Conservation (phyloP, 2,797 vertebrate species). For the Pangasius mekongensis region DNA sequence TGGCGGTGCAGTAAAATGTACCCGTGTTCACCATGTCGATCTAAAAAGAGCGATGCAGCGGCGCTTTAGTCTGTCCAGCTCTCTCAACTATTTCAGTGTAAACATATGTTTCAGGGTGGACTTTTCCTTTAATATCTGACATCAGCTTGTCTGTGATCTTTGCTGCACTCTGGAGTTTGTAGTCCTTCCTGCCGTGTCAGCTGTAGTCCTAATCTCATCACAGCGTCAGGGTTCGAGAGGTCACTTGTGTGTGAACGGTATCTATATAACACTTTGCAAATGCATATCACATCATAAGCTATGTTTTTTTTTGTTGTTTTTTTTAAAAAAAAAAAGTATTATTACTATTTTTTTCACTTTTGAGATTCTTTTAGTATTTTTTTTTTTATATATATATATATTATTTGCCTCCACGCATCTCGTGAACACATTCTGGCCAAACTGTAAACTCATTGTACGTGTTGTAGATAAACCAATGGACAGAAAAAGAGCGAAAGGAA, state of each 20-base stretch:
- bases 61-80: background rate
- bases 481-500: slow-evolving; percentile 46
- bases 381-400: slow-evolving; percentile 5
- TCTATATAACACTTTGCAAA: slow-evolving; percentile 60
- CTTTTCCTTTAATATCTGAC: background rate
- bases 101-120: background rate
- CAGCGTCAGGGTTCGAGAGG: slow-evolving; percentile 62
- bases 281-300: slow-evolving; percentile 77
- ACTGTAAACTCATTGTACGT: slow-evolving; percentile 72
- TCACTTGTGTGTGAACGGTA: slow-evolving; percentile 65
- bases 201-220: slow-evolving; percentile 43
- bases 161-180: slow-evolving; percentile 24
- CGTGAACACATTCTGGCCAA: slow-evolving; percentile 82
- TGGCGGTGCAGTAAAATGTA: background rate
- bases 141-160: background rate
- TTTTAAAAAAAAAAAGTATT: slow-evolving; percentile 35
- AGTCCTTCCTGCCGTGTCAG: slow-evolving; percentile 21
- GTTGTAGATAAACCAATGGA: slow-evolving; percentile 76
- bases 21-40: background rate
- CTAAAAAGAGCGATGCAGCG: background rate
- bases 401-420: slow-evolving; percentile 64
- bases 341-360: slow-evolving; percentile 55
- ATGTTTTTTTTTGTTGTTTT: slow-evolving; percentile 65
- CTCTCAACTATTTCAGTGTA: background rate
- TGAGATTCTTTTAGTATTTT: background rate